Conservation (phyloP, 2,113 vertebrate genomes). For the Corapipo altera region DNA sequence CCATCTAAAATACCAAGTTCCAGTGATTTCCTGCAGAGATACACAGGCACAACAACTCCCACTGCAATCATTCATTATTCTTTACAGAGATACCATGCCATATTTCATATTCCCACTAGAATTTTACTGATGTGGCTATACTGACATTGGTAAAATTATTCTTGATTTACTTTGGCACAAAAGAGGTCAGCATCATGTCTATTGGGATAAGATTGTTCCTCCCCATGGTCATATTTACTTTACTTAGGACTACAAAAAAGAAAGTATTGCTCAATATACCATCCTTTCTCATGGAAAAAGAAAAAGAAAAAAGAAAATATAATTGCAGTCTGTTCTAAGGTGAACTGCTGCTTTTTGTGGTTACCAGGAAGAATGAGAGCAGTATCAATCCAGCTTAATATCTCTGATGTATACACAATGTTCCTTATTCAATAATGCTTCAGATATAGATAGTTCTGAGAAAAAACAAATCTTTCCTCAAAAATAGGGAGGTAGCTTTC, state of each 20-base stretch:
- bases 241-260: slow-evolving; percentile 13
- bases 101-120: slow-evolving; percentile 14
- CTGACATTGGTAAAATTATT: slow-evolving; percentile 17
- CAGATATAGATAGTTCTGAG: not conserved
- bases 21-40: slow-evolving; percentile 41
- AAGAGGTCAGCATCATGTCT: not conserved
- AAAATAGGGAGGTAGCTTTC: not conserved
- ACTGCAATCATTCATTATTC: slow-evolving; percentile 35
- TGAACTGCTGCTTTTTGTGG: not conserved
- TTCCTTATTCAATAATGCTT: not conserved
- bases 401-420: not conserved
- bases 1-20: slow-evolving; percentile 35
- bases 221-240: not conserved
- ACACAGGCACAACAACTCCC: slow-evolving; percentile 41
- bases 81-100: slow-evolving; percentile 4
- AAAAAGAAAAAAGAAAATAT: not conserved
- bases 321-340: not conserved
- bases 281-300: not conserved
- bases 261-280: not conserved
- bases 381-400: not conserved
- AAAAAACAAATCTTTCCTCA: not conserved
- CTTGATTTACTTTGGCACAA: slow-evolving; percentile 35
- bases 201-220: not conserved
- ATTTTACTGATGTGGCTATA: not conserved
- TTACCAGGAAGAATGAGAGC: not conserved